These are phyloP conservation scores for Matsumurasca onukii DNA, from an alignment of 1,140 invertebrate species.

Conservation along the genomic window DNA sequence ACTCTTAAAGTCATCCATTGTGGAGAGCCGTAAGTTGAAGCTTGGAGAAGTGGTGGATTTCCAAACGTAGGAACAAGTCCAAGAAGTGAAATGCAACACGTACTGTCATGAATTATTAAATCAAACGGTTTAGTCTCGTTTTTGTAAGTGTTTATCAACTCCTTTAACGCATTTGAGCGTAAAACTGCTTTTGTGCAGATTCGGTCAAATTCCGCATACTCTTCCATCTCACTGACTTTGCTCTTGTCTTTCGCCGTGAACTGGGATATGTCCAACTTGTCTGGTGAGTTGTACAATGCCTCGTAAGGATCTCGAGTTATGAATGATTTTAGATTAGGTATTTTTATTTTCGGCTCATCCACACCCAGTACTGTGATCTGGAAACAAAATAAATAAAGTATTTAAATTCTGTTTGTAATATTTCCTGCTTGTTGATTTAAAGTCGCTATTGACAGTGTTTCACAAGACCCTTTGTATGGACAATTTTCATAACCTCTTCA, in stretches of 20 bases:
- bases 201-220: neutral
- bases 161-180: neutral
- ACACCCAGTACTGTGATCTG: conserved; percentile 1
- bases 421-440: too few relatives aligned
- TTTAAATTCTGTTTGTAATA: too few relatives aligned
- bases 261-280: neutral
- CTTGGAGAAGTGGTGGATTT: neutral
- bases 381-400: too few relatives aligned
- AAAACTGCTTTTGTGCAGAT: neutral
- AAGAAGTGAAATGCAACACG: neutral
- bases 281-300: neutral
- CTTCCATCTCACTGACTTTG: neutral
- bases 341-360: neutral
- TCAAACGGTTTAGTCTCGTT: neutral
- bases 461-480: too few relatives aligned
- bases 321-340: neutral
- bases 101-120: conserved; percentile 3
- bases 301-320: neutral
- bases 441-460: too few relatives aligned
- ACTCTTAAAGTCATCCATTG: conserved; percentile 6
- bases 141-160: neutral
- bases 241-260: neutral
- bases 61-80: neutral
- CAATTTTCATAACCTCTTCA: too few relatives aligned
- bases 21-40: neutral